These are phyloP conservation scores for Tadarida brasiliensis DNA, from an alignment of 2,797 vertebrate species.

Conservation along the genomic window DNA sequence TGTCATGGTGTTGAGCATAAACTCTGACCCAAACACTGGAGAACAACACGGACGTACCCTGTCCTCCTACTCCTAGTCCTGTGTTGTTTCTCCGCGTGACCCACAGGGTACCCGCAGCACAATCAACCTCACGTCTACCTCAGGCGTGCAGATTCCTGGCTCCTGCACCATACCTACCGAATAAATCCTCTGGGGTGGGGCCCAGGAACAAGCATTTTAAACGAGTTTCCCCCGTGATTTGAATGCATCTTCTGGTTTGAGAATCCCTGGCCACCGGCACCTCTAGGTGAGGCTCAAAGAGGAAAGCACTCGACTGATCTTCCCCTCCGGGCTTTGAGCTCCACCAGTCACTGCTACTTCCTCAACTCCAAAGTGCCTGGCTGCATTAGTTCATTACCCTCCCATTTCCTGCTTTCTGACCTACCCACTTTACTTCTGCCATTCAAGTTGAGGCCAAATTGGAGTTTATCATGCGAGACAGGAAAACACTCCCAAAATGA, in stretches of 20 bases:
- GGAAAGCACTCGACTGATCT: neutral
- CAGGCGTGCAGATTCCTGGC: neutral
- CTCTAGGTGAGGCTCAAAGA: neutral
- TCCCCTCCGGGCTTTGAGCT: neutral
- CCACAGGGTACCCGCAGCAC: neutral
- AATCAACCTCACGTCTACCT: neutral
- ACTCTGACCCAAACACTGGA: neutral
- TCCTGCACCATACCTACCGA: neutral
- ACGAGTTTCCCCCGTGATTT: neutral
- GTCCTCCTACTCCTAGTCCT: neutral
- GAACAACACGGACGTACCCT: too few relatives aligned
- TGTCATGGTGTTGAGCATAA: neutral
- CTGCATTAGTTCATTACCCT: neutral
- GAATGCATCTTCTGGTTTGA: conserved; percentile 19
- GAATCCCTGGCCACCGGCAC: neutral
- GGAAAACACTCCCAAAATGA: neutral
- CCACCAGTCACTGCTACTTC: too few relatives aligned
- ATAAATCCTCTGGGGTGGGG: neutral
- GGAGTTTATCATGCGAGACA: neutral
- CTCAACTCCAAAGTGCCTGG: neutral
- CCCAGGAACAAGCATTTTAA: neutral
- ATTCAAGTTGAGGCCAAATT: neutral
- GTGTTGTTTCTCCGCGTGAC: neutral
- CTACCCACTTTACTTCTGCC: neutral
- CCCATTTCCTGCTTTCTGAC: neutral